Evolutionary conservation across 2,113 vertebrate species (phyloP), one percentile per base, ranked within the genome.

Genomic region (Neodontobutis hainanensis): DNA sequence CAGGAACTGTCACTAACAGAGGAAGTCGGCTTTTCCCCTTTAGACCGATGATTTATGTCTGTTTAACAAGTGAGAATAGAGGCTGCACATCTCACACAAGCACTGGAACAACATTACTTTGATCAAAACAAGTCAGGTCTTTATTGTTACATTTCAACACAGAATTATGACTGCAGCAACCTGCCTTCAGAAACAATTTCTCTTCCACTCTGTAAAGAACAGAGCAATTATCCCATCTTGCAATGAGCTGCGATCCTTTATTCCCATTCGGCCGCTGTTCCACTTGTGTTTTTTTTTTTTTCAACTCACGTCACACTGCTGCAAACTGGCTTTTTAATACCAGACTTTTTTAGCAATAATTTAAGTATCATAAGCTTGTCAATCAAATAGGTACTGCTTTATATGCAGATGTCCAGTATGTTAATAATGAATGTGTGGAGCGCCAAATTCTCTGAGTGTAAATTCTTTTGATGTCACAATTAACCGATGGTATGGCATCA

Each of bases 191-290:
- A 77, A 60, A 63, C 62, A 51, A 61, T 1, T 43, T 71, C 15
- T 61, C 62, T 50, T 45, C 48, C 32, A 15, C 40, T 76, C 60
- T 1, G 27, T 70, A 56, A 56, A 62, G 2, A 35, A 75, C 44
- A 63, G 50, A 62, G 51, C 60, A 75, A 77, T 78, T 65, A 79
- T 44, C 58, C 68, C 48, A 36, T 81, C 70, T 59, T 57, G 46
- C 73, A 75, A 74, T 78, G 69, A 77, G 77, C 70, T 40, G 42
- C 66, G 40, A 53, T 49, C 50, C 48, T 42, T 64, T 60, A 50
- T 64, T 51, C 69, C 68, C 14, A 57, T 70, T 73, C 35, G 60
- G 36, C 58, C 60, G 75, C 81, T 79, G 62, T 60, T 74, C 75
- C 69, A 79, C 68, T 15, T 48, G 64, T 61, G 14, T 58, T 51